Conservation (phyloP, 2,888 invertebrate genomes). For the Diaperis boleti region DNA sequence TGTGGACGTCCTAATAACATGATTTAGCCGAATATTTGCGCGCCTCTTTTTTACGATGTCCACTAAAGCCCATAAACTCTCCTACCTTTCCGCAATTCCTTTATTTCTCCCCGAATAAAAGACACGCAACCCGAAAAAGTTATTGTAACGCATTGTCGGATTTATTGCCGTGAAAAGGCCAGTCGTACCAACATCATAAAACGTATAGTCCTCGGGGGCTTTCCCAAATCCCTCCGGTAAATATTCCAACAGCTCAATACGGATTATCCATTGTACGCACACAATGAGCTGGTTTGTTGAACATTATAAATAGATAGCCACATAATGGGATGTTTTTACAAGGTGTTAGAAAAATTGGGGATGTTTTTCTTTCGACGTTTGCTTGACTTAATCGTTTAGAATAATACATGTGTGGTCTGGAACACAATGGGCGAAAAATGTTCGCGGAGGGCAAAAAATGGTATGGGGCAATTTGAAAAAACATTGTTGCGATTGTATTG, state of each 20-base stretch:
- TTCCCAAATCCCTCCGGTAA: conserved; percentile 50
- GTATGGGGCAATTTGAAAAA: not conserved
- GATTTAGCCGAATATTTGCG: too few relatives aligned
- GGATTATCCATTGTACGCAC: conserved; percentile 31
- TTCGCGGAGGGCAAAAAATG: not conserved
- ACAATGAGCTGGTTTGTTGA: conserved; percentile 45
- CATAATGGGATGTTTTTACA: conserved; percentile 64
- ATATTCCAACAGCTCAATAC: conserved; percentile 48
- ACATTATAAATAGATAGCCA: conserved; percentile 61
- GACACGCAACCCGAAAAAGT: not conserved
- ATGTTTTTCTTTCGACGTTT: conserved; percentile 37
- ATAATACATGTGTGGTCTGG: conserved; percentile 40
- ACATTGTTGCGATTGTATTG: conserved; percentile 7
- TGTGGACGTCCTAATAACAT: too few relatives aligned
- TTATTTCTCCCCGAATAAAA: not conserved
- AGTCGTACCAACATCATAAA: conserved; percentile 38
- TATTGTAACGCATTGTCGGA: conserved; percentile 17
- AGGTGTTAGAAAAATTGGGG: conserved; percentile 59
- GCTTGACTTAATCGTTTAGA: conserved; percentile 42
- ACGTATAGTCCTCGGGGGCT: conserved; percentile 35
- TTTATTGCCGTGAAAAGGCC: conserved; percentile 50
- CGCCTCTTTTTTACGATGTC: too few relatives aligned
- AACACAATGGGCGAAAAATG: conserved; percentile 10
- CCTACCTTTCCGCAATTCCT: too few relatives aligned
- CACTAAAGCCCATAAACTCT: too few relatives aligned